Conservation (phyloP, 2,888 invertebrate species). For the Plebejus anna region DNA sequence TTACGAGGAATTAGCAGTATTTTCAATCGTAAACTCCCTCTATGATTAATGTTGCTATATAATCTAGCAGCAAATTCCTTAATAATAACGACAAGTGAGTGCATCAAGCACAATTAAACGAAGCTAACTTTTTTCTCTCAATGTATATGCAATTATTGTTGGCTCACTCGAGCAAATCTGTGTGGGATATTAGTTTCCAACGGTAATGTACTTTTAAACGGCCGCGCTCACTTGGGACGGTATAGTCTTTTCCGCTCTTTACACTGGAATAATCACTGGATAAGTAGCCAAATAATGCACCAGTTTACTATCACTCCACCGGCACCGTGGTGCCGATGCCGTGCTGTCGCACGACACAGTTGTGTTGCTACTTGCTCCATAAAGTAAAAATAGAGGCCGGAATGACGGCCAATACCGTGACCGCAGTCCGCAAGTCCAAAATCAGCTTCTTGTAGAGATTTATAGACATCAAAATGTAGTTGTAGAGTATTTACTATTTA, state of each 20-base stretch:
- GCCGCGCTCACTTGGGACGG: conserved; percentile 1
- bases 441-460: neutral
- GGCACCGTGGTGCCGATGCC: neutral
- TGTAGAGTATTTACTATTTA: neutral
- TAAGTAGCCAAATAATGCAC: conserved; percentile 1
- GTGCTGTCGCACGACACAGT: too few species aligned
- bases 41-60: neutral
- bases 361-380: too few species aligned
- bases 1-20: too few species aligned
- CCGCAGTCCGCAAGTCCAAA: too few species aligned
- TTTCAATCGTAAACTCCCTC: neutral
- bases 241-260: conserved; percentile 16
- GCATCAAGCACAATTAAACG: conserved; percentile 19
- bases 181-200: conserved; percentile 18
- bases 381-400: too few species aligned
- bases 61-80: neutral
- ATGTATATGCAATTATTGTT: conserved; percentile 7
- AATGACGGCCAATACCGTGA: too few species aligned
- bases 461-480: neutral
- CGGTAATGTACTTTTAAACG: conserved; percentile 25
- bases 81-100: conserved; percentile 6
- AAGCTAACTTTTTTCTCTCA: neutral
- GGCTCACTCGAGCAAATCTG: conserved; percentile 6
- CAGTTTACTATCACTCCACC: neutral
- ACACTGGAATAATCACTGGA: neutral